These are phyloP conservation scores for Hyles lineata DNA, from an alignment of 2,888 invertebrate species.

Conservation along the genomic window DNA sequence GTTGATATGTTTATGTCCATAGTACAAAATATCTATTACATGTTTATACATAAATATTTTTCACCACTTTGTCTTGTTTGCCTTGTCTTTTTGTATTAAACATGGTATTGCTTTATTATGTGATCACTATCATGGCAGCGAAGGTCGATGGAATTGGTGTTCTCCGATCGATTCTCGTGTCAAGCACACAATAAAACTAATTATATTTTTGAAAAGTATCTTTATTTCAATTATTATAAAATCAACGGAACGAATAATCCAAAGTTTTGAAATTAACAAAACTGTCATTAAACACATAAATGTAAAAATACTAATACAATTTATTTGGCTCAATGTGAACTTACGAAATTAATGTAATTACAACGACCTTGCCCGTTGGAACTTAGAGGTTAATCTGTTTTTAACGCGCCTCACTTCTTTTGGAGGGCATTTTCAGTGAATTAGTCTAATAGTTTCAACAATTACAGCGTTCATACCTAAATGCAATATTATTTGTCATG, in stretches of 20 bases:
- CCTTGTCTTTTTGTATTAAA: no score
- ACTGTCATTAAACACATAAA: background rate
- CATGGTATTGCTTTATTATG: no score
- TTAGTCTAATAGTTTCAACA: slow-evolving; percentile 2
- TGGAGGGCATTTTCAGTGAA: slow-evolving; percentile 24
- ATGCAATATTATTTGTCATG: slow-evolving; percentile 1
- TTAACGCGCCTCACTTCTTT: slow-evolving; percentile 19
- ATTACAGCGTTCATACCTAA: background rate
- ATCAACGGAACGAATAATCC: background rate
- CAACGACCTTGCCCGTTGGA: slow-evolving; percentile 8
- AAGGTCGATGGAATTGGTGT: no score
- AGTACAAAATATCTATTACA: no score
- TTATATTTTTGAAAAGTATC: no score
- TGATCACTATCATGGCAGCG: no score
- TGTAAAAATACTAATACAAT: background rate
- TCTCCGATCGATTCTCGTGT: no score
- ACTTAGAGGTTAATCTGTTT: slow-evolving; percentile 24
- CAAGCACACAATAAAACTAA: no score
- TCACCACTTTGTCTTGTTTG: no score
- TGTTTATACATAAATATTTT: no score
- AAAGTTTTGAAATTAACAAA: background rate
- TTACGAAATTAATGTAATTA: slow-evolving; percentile 22
- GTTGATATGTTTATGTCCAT: no score
- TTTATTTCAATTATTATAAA: background rate
- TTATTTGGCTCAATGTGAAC: slow-evolving; percentile 15